A percentile compares a stretch with the other conserved stretches of the same genome.
These are phyloP conservation scores for Cephonodes hylas DNA, from an alignment of 2,888 invertebrate genomes.

Conservation along the genomic window DNA sequence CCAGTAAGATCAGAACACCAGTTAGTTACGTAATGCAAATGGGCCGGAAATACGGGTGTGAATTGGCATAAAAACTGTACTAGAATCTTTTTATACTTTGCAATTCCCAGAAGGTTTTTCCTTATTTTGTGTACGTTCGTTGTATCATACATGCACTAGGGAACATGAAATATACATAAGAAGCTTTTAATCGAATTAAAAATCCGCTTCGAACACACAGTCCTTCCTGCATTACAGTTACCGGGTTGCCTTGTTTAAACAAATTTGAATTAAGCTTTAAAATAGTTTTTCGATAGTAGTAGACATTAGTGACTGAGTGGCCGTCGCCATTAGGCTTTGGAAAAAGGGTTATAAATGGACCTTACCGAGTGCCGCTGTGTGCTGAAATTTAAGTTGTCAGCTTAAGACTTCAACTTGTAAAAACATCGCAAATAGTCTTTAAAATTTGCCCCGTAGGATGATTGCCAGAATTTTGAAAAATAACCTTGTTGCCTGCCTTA, in stretches of 20 bases:
- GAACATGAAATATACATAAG: background rate
- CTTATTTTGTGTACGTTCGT: background rate
- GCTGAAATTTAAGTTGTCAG: background rate
- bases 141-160: background rate
- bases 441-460: background rate
- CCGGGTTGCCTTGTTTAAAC: background rate
- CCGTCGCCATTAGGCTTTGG: conserved; percentile 1
- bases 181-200: conserved; percentile 7
- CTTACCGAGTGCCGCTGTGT: background rate
- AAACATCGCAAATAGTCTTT: background rate
- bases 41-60: conserved; percentile 32
- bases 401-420: background rate
- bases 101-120: background rate
- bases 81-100: conserved; percentile 17
- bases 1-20: background rate
- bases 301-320: conserved; percentile 5
- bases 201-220: background rate
- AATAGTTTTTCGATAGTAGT: background rate
- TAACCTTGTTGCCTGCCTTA: background rate
- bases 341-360: background rate
- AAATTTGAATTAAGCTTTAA: background rate
- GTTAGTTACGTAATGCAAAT: conserved; percentile 26
- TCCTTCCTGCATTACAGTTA: background rate
- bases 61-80: conserved; percentile 30
- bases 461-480: background rate